phyloP scores from a whole-genome alignment of 2,888 invertebrate species.

The Aphodius granarius region DNA sequence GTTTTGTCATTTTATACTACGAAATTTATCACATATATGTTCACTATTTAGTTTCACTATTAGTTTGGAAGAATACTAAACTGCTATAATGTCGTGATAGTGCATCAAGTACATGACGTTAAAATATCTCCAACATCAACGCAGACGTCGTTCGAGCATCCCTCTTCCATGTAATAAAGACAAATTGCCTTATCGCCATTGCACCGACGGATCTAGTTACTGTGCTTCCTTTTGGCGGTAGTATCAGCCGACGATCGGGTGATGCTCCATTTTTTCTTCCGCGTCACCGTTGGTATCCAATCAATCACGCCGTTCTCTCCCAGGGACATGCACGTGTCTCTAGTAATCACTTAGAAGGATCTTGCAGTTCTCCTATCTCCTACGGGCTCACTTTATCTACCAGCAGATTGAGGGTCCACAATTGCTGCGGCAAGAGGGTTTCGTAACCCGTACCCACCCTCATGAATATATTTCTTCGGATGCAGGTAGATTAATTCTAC shows the following conservation, averaged over 20 bases:
- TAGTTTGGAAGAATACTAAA: too few species aligned
- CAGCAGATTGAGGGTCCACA: neutral
- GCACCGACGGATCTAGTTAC: neutral
- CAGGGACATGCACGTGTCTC: constrained; percentile 22
- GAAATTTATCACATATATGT: too few species aligned
- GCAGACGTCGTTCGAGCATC: neutral
- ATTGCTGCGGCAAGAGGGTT: neutral
- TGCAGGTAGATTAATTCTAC: neutral
- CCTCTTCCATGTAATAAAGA: neutral
- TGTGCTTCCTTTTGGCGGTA: neutral
- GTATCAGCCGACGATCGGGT: neutral
- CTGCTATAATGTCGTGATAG: too few species aligned
- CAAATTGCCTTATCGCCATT: neutral
- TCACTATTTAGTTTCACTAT: too few species aligned
- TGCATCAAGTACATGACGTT: neutral
- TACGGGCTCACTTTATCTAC: neutral
- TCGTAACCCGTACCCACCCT: too few species aligned
- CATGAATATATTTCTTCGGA: neutral
- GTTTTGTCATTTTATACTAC: too few species aligned
- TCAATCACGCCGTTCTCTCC: constrained; percentile 6
- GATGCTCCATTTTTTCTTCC: constrained; percentile 7
- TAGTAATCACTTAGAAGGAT: constrained; percentile 22
- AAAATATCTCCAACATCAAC: neutral
- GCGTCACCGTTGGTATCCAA: constrained; percentile 1
- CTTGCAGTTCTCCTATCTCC: neutral